Evolutionary conservation across 2,113 vertebrate genomes (phyloP).

Genomic region (Otus sunia): DNA sequence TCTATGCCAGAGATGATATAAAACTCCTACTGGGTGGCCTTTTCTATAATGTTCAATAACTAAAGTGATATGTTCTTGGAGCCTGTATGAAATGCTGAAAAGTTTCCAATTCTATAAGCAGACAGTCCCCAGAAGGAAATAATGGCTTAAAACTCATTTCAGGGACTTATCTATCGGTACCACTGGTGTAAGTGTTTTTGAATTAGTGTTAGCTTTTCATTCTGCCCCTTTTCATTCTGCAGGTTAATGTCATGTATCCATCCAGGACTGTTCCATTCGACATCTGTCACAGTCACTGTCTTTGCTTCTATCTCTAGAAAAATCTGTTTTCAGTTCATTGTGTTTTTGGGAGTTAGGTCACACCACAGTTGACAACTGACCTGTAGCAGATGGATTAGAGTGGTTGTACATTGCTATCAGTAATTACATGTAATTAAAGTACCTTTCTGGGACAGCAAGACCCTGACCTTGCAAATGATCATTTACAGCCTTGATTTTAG

Average conservation of each 20-base stretch:
- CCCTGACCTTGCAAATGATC: background rate
- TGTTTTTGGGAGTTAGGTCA: background rate
- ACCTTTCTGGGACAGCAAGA: background rate
- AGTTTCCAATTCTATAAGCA: background rate
- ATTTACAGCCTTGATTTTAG: background rate
- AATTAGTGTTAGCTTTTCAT: background rate
- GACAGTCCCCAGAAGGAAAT: background rate
- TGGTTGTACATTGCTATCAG: background rate
- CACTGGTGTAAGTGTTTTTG: background rate
- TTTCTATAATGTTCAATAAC: background rate
- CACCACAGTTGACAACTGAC: background rate
- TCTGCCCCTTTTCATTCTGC: background rate
- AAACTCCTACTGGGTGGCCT: background rate
- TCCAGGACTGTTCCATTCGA: background rate
- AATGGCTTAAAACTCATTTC: background rate
- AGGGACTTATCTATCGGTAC: background rate
- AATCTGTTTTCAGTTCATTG: background rate
- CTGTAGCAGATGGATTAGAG: background rate
- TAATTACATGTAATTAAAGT: background rate
- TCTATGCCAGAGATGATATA: background rate
- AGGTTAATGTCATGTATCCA: background rate
- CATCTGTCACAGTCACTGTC: rapidly evolving
- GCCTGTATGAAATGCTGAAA: background rate
- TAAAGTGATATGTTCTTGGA: background rate
- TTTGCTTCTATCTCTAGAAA: background rate